Evolutionary conservation across 2,797 vertebrate genomes (phyloP).

Genomic region (Chloroceryle inda): DNA sequence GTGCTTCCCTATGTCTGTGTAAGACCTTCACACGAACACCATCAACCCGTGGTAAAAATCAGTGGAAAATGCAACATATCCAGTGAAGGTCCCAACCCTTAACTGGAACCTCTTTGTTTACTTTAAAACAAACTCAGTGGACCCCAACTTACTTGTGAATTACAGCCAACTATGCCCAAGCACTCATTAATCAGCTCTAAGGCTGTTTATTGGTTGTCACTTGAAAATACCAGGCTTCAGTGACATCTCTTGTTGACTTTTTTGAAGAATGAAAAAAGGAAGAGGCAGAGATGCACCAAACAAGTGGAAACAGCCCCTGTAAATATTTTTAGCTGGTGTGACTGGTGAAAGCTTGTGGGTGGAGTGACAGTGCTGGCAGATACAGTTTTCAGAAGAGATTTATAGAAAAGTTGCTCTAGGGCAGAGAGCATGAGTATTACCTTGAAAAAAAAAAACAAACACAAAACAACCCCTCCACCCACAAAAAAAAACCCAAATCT

Average conservation of each 20-base stretch:
- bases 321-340: constrained; percentile 73
- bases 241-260: not conserved
- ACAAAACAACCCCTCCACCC: constrained; percentile 52
- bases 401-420: constrained; percentile 77
- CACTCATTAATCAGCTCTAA: constrained; percentile 69
- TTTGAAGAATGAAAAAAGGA: constrained; percentile 16
- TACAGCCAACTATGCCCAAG: constrained; percentile 60
- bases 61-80: not conserved
- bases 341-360: constrained; percentile 56
- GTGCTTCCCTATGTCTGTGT: not conserved
- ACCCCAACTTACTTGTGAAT: constrained; percentile 4
- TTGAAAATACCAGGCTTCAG: constrained; percentile 26
- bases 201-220: constrained; percentile 50
- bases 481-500: constrained; percentile 4
- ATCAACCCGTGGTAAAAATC: not conserved
- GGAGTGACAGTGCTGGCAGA: constrained; percentile 48
- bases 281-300: constrained; percentile 48
- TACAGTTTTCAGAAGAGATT: constrained; percentile 78
- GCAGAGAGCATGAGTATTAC: constrained; percentile 52
- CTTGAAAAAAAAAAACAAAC: not conserved
- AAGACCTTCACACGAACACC: not conserved
- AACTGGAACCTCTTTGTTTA: not conserved
- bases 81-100: not conserved
- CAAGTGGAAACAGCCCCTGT: constrained; percentile 78
- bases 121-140: not conserved